Conservation (phyloP, 2,888 invertebrate genomes). For the Lamellibrachia columna region DNA sequence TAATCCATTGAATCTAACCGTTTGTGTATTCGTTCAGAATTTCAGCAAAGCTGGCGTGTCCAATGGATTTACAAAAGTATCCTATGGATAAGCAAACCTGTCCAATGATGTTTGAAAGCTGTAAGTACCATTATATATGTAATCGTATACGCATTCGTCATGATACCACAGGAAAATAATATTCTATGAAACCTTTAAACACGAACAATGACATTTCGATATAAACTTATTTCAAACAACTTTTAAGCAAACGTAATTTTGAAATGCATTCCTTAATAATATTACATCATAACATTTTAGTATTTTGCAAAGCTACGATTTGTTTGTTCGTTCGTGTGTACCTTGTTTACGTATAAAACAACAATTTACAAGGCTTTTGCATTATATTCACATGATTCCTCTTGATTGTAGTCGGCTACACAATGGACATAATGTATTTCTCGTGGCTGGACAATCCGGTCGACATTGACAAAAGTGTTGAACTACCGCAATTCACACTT, state of each 20-base stretch:
- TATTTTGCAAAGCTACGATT: no score
- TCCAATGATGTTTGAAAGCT: conserved; percentile 60
- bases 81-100: conserved; percentile 60
- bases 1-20: not conserved
- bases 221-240: no score
- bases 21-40: conserved; percentile 43
- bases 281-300: no score
- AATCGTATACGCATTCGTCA: not conserved
- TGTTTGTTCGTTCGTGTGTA: not conserved
- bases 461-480: conserved; percentile 37
- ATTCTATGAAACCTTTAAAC: no score
- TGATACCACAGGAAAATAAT: not conserved
- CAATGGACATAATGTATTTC: conserved; percentile 43
- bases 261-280: no score
- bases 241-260: no score
- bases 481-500: conserved; percentile 47
- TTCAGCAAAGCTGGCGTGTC: conserved; percentile 53
- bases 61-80: conserved; percentile 61
- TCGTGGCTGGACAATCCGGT: conserved; percentile 42
- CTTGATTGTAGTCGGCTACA: conserved; percentile 44
- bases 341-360: conserved; percentile 8
- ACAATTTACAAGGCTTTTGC: not conserved
- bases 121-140: conserved; percentile 47
- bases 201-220: no score
- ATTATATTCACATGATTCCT: not conserved